A percentile compares a stretch with the other conserved stretches of the same genome.
Evolutionary conservation across 2,888 invertebrate genomes (phyloP).

Genomic region (Tetropium fuscum): DNA sequence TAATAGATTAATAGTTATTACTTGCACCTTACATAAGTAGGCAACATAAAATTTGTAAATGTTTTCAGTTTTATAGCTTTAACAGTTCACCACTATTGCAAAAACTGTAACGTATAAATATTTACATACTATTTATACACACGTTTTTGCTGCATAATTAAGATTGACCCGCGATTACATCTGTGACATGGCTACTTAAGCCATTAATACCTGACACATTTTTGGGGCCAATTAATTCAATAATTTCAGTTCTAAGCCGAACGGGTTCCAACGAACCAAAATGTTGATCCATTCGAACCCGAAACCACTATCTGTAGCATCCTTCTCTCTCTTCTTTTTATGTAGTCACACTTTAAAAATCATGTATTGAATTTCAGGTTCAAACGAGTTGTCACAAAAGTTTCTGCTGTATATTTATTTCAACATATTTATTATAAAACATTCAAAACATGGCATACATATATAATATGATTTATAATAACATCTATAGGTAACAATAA

Average conservation of each 20-base stretch:
- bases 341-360: conserved; percentile 32
- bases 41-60: neutral
- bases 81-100: neutral
- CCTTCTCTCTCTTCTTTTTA: conserved; percentile 27
- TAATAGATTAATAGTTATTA: too few species aligned
- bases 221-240: conserved; percentile 46
- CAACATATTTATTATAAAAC: conserved; percentile 52
- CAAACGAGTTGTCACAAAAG: conserved; percentile 28
- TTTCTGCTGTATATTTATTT: conserved; percentile 41
- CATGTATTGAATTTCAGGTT: conserved; percentile 39
- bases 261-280: conserved; percentile 6
- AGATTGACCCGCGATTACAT: conserved; percentile 48
- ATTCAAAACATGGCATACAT: conserved; percentile 50
- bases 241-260: conserved; percentile 4
- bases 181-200: conserved; percentile 44
- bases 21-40: too few species aligned
- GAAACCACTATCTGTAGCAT: conserved; percentile 14
- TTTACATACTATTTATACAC: conserved; percentile 38
- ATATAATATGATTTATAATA: conserved; percentile 45
- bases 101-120: conserved; percentile 23
- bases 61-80: neutral
- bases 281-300: conserved; percentile 15
- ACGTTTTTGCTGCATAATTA: conserved; percentile 44
- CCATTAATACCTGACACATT: conserved; percentile 50
- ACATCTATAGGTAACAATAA: conserved; percentile 52